phyloP scores from a whole-genome alignment of 2,888 invertebrate genomes.

The Hirtodrosophila duncani region DNA sequence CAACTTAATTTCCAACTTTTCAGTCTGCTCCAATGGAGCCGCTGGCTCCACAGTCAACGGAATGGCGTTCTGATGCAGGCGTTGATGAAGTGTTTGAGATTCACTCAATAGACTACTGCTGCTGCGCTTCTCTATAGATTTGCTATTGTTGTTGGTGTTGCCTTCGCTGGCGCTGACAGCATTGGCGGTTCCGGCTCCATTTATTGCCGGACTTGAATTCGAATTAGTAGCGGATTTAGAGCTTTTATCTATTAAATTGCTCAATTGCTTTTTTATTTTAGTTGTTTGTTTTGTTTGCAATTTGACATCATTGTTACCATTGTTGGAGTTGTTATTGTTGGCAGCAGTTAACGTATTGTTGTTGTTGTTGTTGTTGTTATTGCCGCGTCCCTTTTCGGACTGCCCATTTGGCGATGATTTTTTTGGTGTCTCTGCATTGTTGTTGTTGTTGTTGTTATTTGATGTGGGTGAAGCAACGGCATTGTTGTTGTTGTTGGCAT shows the following conservation, averaged over 20 bases:
- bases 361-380: constrained; percentile 39
- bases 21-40: constrained; percentile 73
- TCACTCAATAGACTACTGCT: constrained; percentile 41
- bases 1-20: constrained; percentile 73
- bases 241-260: constrained; percentile 70
- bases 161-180: constrained; percentile 11
- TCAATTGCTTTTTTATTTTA: constrained; percentile 77
- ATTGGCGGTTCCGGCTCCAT: constrained; percentile 24
- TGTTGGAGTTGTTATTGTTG: constrained; percentile 33
- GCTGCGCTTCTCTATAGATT: constrained; percentile 41
- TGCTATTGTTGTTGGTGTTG: constrained; percentile 24
- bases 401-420: constrained; percentile 42
- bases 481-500: constrained; percentile 18
- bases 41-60: constrained; percentile 74
- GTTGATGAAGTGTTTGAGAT: constrained; percentile 41
- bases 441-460: constrained; percentile 17
- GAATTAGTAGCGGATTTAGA: constrained; percentile 45
- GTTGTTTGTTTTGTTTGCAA: constrained; percentile 71
- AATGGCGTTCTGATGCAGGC: constrained; percentile 73
- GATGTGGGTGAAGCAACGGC: constrained; percentile 22
- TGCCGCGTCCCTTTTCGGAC: constrained; percentile 33
- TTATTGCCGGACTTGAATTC: constrained; percentile 16
- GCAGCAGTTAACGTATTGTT: constrained; percentile 27
- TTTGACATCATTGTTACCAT: constrained; percentile 54
- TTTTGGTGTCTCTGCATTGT: constrained; percentile 34